phyloP scores from a whole-genome alignment of 1,140 invertebrate genomes.

The Acyrthosiphon pisum region DNA sequence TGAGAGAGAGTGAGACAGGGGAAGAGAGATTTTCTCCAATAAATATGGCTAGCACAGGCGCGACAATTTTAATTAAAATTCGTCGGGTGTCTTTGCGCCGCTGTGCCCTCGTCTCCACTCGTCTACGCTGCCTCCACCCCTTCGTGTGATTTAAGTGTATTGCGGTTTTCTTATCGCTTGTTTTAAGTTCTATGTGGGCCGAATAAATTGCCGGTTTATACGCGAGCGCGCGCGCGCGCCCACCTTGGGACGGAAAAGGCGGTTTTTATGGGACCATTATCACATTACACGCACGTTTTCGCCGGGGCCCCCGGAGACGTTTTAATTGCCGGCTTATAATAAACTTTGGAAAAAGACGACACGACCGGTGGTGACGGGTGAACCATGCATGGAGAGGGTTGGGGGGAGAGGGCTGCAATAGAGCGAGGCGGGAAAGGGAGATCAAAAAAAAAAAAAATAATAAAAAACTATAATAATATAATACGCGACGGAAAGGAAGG shows the following conservation, averaged over 20 bases:
- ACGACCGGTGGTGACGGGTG: neutral
- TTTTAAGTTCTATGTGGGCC: slow-evolving; percentile 54
- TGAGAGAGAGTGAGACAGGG: neutral
- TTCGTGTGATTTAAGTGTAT: slow-evolving; percentile 43
- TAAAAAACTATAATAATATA: neutral
- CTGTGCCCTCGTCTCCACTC: neutral
- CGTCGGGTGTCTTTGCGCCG: slow-evolving; percentile 50
- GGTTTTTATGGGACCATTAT: slow-evolving; percentile 55
- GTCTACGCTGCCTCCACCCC: neutral
- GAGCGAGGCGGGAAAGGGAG: neutral
- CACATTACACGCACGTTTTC: slow-evolving; percentile 54
- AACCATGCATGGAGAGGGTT: neutral
- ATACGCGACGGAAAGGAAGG: neutral
- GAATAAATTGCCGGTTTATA: slow-evolving; percentile 57
- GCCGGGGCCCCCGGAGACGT: slow-evolving; percentile 20
- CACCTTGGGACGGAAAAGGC: slow-evolving; percentile 49
- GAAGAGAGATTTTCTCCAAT: slow-evolving; percentile 29
- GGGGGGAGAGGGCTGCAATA: neutral
- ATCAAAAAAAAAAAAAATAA: neutral
- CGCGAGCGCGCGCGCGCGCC: neutral
- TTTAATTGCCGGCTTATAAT: slow-evolving; percentile 57
- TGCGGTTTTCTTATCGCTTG: slow-evolving; percentile 56
- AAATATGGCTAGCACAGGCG: slow-evolving; percentile 53
- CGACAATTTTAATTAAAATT: slow-evolving; percentile 57
- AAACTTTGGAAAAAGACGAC: slow-evolving; percentile 44